These are phyloP conservation scores for Myripristis jacobus DNA, from an alignment of 2,797 vertebrate genomes.

Conservation along the genomic window DNA sequence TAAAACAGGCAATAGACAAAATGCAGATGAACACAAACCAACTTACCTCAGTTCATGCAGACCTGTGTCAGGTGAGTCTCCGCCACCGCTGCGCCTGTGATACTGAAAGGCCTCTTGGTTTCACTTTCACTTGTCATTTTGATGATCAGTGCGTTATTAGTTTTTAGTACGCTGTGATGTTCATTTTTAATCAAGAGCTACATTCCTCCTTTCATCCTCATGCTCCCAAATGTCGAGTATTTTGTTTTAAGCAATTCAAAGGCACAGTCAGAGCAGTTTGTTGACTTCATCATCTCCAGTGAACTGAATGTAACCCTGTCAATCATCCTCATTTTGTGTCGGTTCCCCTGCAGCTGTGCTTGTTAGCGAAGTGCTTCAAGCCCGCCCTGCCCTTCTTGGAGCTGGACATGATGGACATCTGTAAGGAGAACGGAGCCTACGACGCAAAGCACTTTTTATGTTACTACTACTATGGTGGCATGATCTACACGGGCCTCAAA, in stretches of 20 bases:
- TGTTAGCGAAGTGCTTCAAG: slow-evolving; percentile 99
- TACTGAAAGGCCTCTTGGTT: not conserved
- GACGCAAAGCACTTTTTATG: slow-evolving; percentile 99
- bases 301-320: not conserved
- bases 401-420: slow-evolving; percentile 99
- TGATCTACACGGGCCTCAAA: slow-evolving; percentile 99
- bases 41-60: slow-evolving; percentile 99
- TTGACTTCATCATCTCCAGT: not conserved
- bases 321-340: not conserved
- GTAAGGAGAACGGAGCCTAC: slow-evolving; percentile 98
- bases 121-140: not conserved
- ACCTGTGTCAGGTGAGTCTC: slow-evolving; percentile 96
- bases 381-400: slow-evolving; percentile 96
- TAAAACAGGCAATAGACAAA: slow-evolving; percentile 99
- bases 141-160: not conserved
- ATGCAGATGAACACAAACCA: slow-evolving; percentile 99
- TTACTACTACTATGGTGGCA: slow-evolving; percentile 99
- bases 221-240: slow-evolving; percentile 1
- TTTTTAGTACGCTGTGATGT: not conserved
- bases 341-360: slow-evolving; percentile 89
- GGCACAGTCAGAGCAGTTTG: not conserved
- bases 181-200: not conserved
- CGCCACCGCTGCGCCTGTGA: not conserved
- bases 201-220: not conserved
- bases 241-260: slow-evolving; percentile 22